Base-by-base conservation (phyloP, 2,888 invertebrate species). In the Drosophila falleni region DNA sequence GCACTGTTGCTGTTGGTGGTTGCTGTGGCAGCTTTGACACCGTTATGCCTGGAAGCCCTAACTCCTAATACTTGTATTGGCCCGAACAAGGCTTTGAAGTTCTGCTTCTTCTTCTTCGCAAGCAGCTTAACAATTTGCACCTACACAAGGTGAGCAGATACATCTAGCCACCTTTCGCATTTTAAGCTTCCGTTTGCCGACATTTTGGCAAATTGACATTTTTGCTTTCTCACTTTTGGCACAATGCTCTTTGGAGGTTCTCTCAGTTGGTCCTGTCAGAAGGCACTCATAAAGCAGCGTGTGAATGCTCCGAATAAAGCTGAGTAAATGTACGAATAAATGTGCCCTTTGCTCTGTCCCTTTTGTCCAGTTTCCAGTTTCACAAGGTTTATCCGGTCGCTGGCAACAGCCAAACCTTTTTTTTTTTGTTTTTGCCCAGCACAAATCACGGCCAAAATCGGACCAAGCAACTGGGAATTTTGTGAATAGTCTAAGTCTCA, bases 161-260 rank as follows among this genome's bases (percentile, higher is more conserved):
- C 44, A 35, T 59, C 42, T 58, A 68, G 60, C 56, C 63, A 41
- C 33, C 50, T 50, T 73, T 26, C 11, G 59, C 31, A 42, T 50
- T 70, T 19, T 59, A 53, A 65, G 46, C 70, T 80, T 77, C 83
- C 86, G 77, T 66, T 75, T 50, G 58, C 66, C 81, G 79, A 71
- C 74, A 78, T 79, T 88, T 88, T 86, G 88, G 87, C 89, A 85
- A 88, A 85, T 85, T 88, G 89, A 87, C 83, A 86, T 86, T 85
- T 88, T 83, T 86, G 80, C 66, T 53, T 55, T 49, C 55, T 71
- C 46, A 62, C 46, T 65, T 67, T 78, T 81, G 71, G 56, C 72
- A 78, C 81, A 80, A 83, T 72, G 75, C 65, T 78, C 78, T 70
- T 59, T 29, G 11, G 13, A 15, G 68, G 59, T 44, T n/a, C n/a